Conservation (phyloP, 2,888 invertebrate genomes). For the Uropetala carovei region DNA sequence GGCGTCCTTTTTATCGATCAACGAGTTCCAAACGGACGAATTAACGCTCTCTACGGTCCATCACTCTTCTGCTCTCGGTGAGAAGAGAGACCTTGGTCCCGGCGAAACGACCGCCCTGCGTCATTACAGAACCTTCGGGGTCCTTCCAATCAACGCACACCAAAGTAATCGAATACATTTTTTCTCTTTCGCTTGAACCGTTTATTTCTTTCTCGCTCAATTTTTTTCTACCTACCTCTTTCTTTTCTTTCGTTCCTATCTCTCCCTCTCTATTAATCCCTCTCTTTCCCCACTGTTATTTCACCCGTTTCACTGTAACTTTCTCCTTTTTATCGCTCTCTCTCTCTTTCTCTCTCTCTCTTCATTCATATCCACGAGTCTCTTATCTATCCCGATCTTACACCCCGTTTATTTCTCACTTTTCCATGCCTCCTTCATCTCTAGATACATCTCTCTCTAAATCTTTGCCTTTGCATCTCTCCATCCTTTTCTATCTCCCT, state of each 20-base stretch:
- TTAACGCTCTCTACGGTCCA: neutral
- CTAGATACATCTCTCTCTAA: no score
- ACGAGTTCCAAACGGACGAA: neutral
- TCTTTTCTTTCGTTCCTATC: neutral
- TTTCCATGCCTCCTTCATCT: no score
- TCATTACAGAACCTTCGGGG: conserved; percentile 23
- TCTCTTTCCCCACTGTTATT: neutral
- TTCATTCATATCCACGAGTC: no score
- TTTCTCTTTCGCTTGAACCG: neutral
- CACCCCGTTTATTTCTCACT: no score
- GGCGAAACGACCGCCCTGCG: neutral
- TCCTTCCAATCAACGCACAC: conserved; percentile 11
- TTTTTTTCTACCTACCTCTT: neutral
- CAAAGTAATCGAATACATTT: conserved; percentile 24
- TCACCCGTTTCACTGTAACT: neutral
- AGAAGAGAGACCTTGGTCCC: neutral
- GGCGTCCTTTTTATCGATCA: conserved; percentile 3
- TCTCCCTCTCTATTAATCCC: neutral
- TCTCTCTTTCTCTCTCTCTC: no score
- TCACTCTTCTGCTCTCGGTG: neutral
- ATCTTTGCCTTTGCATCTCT: no score
- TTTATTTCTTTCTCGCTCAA: neutral
- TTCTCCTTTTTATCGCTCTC: no score
- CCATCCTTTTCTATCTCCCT: no score
- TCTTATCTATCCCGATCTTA: no score